Evolutionary conservation across 2,888 invertebrate genomes (phyloP).

Genomic region (Leptopilina myrica): DNA sequence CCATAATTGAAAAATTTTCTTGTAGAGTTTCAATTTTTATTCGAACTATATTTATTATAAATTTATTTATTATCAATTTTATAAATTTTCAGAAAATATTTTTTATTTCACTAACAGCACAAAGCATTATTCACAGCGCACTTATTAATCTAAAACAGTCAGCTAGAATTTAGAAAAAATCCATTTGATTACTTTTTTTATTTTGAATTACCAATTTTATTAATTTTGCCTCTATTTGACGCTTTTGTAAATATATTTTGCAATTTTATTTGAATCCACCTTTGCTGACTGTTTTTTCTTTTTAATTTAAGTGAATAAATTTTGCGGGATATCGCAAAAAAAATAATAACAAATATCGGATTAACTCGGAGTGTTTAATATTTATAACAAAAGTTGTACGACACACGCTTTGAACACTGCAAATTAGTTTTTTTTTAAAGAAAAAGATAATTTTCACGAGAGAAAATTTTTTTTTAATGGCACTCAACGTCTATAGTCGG

Average conservation of each 20-base stretch:
- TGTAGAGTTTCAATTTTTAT: too few species aligned
- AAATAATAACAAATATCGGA: background rate
- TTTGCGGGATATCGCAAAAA: background rate
- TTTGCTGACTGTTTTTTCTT: conserved; percentile 43
- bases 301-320: conserved; percentile 7
- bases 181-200: background rate
- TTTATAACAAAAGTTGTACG: background rate
- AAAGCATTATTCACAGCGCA: conserved; percentile 13
- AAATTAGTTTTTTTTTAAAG: background rate
- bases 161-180: conserved; percentile 3
- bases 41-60: too few species aligned
- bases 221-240: conserved; percentile 36
- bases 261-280: conserved; percentile 23
- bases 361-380: background rate
- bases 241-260: conserved; percentile 27
- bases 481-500: conserved; percentile 18
- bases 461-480: conserved; percentile 22
- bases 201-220: conserved; percentile 8
- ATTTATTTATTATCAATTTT: too few species aligned
- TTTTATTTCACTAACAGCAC: conserved; percentile 34
- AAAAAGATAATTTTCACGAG: conserved; percentile 28
- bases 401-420: conserved; percentile 39
- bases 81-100: background rate
- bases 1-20: too few species aligned
- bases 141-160: conserved; percentile 29